Evolutionary conservation across 2,113 vertebrate species (phyloP).

Genomic region (Willisornis vidua): DNA sequence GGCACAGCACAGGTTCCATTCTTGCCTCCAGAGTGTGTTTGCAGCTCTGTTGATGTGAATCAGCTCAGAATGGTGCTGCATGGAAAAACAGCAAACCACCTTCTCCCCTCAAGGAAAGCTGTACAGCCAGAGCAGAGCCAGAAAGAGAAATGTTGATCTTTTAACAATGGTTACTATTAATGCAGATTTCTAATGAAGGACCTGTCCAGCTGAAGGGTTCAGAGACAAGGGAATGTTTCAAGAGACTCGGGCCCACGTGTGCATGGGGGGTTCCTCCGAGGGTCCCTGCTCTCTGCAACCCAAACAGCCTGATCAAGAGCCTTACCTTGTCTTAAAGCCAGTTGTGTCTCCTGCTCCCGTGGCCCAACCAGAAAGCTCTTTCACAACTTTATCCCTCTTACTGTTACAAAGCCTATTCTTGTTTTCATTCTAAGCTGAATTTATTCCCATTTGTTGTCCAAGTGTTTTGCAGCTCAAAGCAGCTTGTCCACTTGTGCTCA

Average conservation of each 20-base stretch:
- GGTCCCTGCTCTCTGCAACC: neutral
- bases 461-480: neutral
- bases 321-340: neutral
- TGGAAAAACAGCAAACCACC: neutral
- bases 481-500: neutral
- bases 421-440: neutral
- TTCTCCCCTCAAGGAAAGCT: neutral
- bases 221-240: neutral
- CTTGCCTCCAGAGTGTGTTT: neutral
- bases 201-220: neutral
- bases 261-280: neutral
- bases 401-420: neutral
- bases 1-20: accelerated
- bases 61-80: neutral
- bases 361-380: neutral
- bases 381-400: neutral
- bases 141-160: neutral
- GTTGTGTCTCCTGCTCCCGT: neutral
- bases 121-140: neutral
- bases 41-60: neutral
- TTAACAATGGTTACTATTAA: neutral
- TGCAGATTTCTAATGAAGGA: neutral
- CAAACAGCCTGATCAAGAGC: neutral
- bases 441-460: neutral
- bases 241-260: accelerated